Base-by-base conservation (phyloP, 2,888 invertebrate species). In the Conops quadrifasciatus region DNA sequence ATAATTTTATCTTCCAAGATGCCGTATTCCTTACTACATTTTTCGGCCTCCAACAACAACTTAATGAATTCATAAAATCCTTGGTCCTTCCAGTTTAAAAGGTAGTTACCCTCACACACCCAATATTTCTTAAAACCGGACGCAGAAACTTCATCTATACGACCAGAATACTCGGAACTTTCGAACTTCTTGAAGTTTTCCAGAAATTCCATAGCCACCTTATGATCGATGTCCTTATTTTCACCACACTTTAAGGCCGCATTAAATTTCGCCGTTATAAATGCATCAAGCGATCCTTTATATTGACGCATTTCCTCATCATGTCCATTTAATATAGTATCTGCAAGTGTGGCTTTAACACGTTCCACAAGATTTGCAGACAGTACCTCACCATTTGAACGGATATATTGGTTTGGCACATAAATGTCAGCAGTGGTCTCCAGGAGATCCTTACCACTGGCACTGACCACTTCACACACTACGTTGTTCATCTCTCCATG, bases 71-170 rank as follows among this genome's bases (percentile, higher is more conserved):
- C 58, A 9, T 59, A 11, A 62, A 71, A 75, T 0, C 93, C 93
- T 72, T 86, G 88, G 45, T 89, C 88, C 75, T 91, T 92, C 93
- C 93, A 95, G 79, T 91, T 89, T 1, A 92, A 83, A 75, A 90
- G 82, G 36, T 85, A 85, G 79, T 92, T 90, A 2, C 94, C 94
- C 4, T 90, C 89, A 79, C 92, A 92, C 0, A 86, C 85, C 88
- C 89, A 86, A 79, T 89, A 91, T 71, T 90, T 88, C 24, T 90
- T 86, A 85, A 88, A 85, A 89, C 93, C 87, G 78, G 88, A 80
- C 85, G 88, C 87, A 79, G 91, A 87, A 75, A 91, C 88, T 84
- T 92, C 88, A 16, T 77, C 74, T 9, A 75, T 21, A 15, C 68
- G 74, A 5, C 67, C 59, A 1, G 78, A 73, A 0, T 74, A 67